Base-by-base conservation (phyloP, 1,140 invertebrate genomes). In the Achroia grisella region DNA sequence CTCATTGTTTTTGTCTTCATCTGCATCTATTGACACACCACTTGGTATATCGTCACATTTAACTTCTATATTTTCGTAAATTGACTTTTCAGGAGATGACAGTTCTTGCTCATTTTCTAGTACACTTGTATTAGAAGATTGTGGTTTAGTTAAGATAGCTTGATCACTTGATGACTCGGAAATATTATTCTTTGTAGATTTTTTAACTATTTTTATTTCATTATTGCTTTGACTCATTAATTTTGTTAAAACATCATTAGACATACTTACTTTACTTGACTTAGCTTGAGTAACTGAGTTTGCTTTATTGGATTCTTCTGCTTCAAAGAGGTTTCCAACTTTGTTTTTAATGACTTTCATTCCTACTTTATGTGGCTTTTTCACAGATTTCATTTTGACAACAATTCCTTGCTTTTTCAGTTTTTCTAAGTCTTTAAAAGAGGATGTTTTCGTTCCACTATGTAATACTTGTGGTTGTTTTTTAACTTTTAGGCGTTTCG, bases 191-290 rank as follows among this genome's bases (percentile, higher is more conserved):
- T 48, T 41, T 10, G 32, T 10, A 54, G 48, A 40, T 44, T 72
- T 81, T 44, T 74, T 81, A 1, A 81, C 55, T 47, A 83, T 76
- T 66, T 81, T 77, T 52, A 83, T 72, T 62, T 83, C 61, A 52
- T 51, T 79, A 54, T 71, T 74, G 14, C 62, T 68, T 46, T 80
- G 70, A 48, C 61, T 71, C 30, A 83, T 49, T 41, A 83, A 55
- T 62, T 76, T 83, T 28, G 73, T 65, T 27, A 83, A 47, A 29
- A 78, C 57, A 35, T 74, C 68, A 48, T 67, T 58, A 23, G 70
- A 55, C 14, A 62, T 50, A 34, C 37, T 53, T 10, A 56, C 41
- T 56, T 40, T 46, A 41, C 41, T 44, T 40, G 29, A 43, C 9
- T 28, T 40, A 10, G 17, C 6, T 23, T 23, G 17, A 23, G n/a